These are phyloP conservation scores for Patagioenas fasciata DNA, from an alignment of 2,113 vertebrate species.

Conservation along the genomic window DNA sequence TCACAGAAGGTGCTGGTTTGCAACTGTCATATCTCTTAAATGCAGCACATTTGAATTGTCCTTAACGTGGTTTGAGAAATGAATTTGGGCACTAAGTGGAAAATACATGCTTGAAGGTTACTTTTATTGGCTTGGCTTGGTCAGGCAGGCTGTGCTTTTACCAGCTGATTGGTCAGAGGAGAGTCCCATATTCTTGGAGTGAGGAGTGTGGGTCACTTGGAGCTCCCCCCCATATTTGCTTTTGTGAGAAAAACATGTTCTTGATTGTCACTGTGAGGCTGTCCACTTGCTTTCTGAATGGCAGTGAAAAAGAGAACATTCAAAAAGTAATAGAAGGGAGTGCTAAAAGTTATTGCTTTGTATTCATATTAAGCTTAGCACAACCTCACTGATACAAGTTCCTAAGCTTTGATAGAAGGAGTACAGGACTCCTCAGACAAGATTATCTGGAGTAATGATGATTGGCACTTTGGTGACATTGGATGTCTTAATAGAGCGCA, in stretches of 20 bases:
- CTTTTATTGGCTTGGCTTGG: background rate
- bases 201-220: background rate
- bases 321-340: background rate
- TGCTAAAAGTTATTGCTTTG: background rate
- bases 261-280: background rate
- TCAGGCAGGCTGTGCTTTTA: background rate
- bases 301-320: background rate
- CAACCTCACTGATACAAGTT: background rate
- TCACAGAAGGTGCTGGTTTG: background rate
- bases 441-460: background rate
- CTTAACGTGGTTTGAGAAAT: background rate
- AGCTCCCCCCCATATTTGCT: background rate
- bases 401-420: background rate
- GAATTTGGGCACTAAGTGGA: background rate
- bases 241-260: background rate
- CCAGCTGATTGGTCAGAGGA: background rate
- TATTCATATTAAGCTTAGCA: background rate
- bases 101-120: background rate
- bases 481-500: background rate
- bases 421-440: background rate
- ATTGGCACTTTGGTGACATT: background rate
- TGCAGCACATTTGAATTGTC: background rate
- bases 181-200: background rate
- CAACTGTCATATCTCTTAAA: fast-evolving
- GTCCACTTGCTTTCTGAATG: background rate